A percentile compares a stretch with the other conserved stretches of the same genome.
phyloP scores from a whole-genome alignment of 2,797 vertebrate species.

The Fratercula arctica region DNA sequence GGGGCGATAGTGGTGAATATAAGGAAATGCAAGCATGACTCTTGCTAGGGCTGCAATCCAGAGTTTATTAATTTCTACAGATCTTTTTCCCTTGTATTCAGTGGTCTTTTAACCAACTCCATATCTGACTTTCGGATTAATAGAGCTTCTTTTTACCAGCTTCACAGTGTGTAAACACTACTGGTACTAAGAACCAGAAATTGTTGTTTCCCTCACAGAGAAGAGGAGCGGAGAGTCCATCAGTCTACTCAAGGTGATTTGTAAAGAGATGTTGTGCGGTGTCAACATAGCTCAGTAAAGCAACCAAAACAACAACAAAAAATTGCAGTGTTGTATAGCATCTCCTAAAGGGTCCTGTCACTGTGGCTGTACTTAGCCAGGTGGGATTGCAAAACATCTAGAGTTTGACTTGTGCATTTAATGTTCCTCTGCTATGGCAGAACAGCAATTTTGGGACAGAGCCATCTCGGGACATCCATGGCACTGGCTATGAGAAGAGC shows the following conservation, averaged over 20 bases:
- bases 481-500: not conserved
- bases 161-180: not conserved
- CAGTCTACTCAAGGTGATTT: not conserved
- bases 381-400: not conserved
- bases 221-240: not conserved
- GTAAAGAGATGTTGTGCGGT: not conserved
- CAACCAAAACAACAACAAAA: not conserved
- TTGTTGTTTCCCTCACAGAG: not conserved
- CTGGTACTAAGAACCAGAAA: not conserved
- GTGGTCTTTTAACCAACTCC: not conserved
- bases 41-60: not conserved
- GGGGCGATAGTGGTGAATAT: not conserved
- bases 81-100: not conserved
- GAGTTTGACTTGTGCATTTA: not conserved
- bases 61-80: not conserved
- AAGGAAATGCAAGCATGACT: not conserved
- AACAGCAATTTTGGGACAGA: not conserved
- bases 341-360: not conserved
- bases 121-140: not conserved
- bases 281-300: not conserved
- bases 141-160: not conserved
- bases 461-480: accelerated
- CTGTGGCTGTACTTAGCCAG: not conserved
- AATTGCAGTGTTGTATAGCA: not conserved
- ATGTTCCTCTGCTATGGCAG: not conserved